These are phyloP conservation scores for Nannoperca australis DNA, from an alignment of 2,797 vertebrate species.

Conservation along the genomic window DNA sequence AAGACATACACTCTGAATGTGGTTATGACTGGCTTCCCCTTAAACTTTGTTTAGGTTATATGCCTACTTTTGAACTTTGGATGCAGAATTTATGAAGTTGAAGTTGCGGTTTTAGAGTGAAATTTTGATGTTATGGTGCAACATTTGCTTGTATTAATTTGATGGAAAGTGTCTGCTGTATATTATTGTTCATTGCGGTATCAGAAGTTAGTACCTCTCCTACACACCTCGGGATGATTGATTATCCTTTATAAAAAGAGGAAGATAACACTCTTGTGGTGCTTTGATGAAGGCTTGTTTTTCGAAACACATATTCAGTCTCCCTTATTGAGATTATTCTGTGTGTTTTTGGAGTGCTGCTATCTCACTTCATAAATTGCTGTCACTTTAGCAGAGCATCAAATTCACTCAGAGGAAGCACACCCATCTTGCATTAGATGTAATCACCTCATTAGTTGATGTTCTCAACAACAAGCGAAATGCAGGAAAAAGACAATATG, in stretches of 20 bases:
- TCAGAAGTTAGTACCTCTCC: not conserved
- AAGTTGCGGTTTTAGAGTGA: not conserved
- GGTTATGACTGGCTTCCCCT: not conserved
- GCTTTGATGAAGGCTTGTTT: constrained; percentile 17
- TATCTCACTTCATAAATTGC: constrained; percentile 18
- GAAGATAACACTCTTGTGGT: not conserved
- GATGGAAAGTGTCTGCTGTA: not conserved
- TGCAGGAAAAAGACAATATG: not conserved
- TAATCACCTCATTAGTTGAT: constrained; percentile 8
- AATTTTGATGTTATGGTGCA: not conserved
- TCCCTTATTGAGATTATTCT: not conserved
- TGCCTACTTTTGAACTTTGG: not conserved
- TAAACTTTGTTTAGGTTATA: not conserved
- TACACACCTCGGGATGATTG: not conserved
- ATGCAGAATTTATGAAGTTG: not conserved
- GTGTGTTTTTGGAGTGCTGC: constrained; percentile 8
- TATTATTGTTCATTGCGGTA: not conserved
- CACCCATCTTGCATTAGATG: constrained; percentile 14
- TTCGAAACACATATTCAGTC: not conserved
- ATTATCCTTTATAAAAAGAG: not conserved
- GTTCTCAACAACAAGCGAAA: not conserved
- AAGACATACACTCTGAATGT: not conserved
- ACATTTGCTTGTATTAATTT: not conserved
- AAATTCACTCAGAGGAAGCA: constrained; percentile 8
- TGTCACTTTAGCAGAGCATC: constrained; percentile 31